Conservation (phyloP, 2,113 vertebrate species). For the Oxyura jamaicensis region DNA sequence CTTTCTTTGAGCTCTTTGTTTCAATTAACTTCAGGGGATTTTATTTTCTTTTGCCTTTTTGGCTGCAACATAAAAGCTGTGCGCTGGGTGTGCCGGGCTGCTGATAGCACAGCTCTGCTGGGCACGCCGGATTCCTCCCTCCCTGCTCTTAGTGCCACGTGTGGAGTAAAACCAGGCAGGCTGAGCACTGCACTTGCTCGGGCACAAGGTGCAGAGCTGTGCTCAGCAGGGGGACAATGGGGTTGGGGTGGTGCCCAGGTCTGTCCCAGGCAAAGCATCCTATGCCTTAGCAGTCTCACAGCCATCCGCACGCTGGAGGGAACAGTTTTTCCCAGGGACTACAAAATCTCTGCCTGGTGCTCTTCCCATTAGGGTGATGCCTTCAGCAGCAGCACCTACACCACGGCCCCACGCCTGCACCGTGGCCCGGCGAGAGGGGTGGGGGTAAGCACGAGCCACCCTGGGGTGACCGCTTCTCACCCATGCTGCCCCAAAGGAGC, state of each 20-base stretch:
- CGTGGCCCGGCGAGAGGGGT: accelerated
- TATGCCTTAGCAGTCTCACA: not conserved
- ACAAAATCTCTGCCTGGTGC: not conserved
- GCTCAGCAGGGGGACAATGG: not conserved
- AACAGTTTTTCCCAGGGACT: not conserved
- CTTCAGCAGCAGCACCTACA: not conserved
- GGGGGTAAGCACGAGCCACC: not conserved
- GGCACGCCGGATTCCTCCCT: not conserved
- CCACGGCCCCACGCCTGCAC: accelerated
- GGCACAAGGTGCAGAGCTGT: not conserved
- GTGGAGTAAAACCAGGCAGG: not conserved
- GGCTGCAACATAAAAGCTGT: not conserved
- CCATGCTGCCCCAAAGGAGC: not conserved
- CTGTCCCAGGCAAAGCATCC: not conserved
- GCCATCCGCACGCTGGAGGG: not conserved
- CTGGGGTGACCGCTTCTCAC: not conserved
- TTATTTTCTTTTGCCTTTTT: not conserved
- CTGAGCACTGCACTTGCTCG: not conserved
- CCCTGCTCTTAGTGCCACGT: not conserved
- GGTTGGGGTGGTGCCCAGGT: accelerated
- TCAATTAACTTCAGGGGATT: not conserved
- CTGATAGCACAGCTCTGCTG: not conserved
- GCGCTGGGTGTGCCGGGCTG: not conserved
- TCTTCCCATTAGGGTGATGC: not conserved
- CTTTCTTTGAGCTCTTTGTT: not conserved